Evolutionary conservation across 1,140 invertebrate species (phyloP).

Genomic region (Nylanderia fulva): DNA sequence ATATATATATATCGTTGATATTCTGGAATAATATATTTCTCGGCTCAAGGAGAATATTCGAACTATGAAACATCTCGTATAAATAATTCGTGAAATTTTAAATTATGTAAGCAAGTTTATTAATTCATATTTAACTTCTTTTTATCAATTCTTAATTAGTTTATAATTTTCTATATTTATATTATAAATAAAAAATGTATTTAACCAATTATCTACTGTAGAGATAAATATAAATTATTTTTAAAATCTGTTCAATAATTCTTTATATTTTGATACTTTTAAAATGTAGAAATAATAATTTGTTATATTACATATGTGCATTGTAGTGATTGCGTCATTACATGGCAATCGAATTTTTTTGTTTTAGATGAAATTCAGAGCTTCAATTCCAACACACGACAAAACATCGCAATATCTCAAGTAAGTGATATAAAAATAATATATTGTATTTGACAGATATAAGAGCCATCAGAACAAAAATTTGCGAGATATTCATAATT

Average conservation of each 20-base stretch:
- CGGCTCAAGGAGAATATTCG: neutral
- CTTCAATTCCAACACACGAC: neutral
- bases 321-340: neutral
- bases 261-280: neutral
- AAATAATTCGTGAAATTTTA: neutral
- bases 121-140: no score
- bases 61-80: neutral
- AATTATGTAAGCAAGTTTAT: no score
- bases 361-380: neutral
- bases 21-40: constrained; percentile 30
- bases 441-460: neutral
- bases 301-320: neutral
- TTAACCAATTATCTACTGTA: no score
- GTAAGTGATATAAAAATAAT: neutral
- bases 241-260: no score
- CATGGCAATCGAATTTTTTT: neutral
- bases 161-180: no score
- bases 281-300: neutral
- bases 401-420: neutral
- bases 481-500: constrained; percentile 45
- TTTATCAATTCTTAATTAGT: no score
- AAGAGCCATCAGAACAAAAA: constrained; percentile 14
- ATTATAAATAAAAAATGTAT: no score
- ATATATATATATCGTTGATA: neutral
- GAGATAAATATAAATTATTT: no score